Evolutionary conservation across 2,888 invertebrate genomes (phyloP).

Genomic region (Gortyna flavago): DNA sequence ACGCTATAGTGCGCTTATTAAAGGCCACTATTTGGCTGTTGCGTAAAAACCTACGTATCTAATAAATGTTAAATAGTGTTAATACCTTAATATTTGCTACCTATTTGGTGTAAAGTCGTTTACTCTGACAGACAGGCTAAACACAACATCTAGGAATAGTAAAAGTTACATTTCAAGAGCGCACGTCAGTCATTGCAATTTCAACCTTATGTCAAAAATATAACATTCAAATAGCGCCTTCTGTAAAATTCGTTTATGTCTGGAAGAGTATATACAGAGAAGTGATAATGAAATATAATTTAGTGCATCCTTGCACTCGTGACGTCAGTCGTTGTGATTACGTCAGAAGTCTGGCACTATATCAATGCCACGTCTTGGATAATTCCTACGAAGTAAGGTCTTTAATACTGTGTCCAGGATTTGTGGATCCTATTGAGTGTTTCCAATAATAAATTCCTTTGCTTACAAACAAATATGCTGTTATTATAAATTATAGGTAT

Average conservation of each 20-base stretch:
- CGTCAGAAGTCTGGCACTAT: constrained; percentile 36
- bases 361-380: constrained; percentile 14
- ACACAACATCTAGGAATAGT: not conserved
- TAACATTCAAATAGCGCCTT: not conserved
- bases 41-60: not conserved
- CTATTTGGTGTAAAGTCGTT: not conserved
- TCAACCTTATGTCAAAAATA: not conserved
- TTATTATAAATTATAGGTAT: not conserved
- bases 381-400: not conserved
- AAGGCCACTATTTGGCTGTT: not conserved
- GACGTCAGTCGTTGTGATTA: not conserved
- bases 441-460: not conserved
- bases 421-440: not conserved
- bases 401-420: not conserved
- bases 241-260: not conserved
- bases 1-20: not conserved
- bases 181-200: not conserved
- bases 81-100: not conserved
- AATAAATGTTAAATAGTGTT: not conserved
- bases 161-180: not conserved
- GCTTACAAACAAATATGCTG: not conserved
- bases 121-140: not conserved
- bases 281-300: constrained; percentile 15
- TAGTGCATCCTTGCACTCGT: constrained; percentile 42
- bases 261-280: constrained; percentile 7